A percentile compares a stretch with the other conserved stretches of the same genome.
Evolutionary conservation across 2,888 invertebrate genomes (phyloP).

Genomic region (Thymelicus acteon): DNA sequence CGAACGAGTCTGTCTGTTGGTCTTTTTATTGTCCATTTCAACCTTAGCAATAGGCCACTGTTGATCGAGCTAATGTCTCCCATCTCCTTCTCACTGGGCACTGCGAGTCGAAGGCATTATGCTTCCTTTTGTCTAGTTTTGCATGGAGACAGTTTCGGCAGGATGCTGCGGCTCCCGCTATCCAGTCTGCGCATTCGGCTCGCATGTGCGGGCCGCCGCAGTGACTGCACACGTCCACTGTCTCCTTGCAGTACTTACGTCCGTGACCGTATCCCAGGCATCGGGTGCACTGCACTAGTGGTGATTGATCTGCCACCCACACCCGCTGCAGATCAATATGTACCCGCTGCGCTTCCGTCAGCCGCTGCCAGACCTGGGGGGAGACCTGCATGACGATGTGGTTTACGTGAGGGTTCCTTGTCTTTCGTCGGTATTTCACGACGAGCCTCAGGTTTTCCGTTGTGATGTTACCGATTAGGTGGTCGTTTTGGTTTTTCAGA

Average conservation of each 20-base stretch:
- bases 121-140: background rate
- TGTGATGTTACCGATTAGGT: too few relatives aligned
- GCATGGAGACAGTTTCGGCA: background rate
- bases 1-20: background rate
- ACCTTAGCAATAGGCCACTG: background rate
- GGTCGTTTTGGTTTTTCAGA: background rate
- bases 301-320: background rate
- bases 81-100: background rate
- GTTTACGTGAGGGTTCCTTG: too few relatives aligned
- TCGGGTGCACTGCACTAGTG: background rate
- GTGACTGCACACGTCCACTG: too few relatives aligned
- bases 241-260: background rate
- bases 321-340: background rate
- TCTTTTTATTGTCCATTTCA: too few relatives aligned
- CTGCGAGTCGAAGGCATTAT: background rate
- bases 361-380: too few relatives aligned
- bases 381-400: too few relatives aligned
- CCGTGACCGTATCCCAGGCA: slow-evolving; percentile 13
- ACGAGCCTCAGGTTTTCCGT: too few relatives aligned
- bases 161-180: background rate
- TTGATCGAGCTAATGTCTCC: background rate
- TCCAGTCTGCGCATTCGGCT: background rate
- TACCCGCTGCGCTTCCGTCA: too few relatives aligned
- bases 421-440: too few relatives aligned
- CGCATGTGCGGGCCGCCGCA: too few relatives aligned